phyloP scores from a whole-genome alignment of 1,140 invertebrate genomes.

The Nixonia krombeini region DNA sequence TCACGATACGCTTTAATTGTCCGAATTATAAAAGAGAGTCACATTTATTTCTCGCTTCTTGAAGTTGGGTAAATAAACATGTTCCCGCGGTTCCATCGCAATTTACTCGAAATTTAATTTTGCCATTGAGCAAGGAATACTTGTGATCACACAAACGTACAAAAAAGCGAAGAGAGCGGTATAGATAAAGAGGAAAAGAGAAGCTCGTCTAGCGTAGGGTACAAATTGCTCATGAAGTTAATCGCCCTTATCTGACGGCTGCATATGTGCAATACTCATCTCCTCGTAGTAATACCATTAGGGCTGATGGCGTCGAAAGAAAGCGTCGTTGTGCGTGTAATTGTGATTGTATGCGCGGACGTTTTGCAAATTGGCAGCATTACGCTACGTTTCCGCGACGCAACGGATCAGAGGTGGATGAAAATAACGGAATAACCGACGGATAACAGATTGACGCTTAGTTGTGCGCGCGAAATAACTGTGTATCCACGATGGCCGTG shows the following conservation, averaged over 20 bases:
- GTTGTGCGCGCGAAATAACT: no score
- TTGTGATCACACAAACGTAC: no score
- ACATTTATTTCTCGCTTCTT: no score
- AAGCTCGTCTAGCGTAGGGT: no score
- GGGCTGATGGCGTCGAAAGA: slow-evolving; percentile 15
- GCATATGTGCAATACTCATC: neutral
- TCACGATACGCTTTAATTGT: no score
- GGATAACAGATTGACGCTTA: slow-evolving; percentile 59
- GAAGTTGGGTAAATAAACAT: no score
- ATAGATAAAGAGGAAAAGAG: neutral
- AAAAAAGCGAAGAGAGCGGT: no score
- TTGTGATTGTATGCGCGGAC: slow-evolving; percentile 27
- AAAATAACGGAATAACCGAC: slow-evolving; percentile 53
- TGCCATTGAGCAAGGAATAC: no score
- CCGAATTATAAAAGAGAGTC: no score
- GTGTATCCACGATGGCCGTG: slow-evolving; percentile 50
- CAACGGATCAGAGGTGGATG: slow-evolving; percentile 46
- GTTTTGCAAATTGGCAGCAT: slow-evolving; percentile 41
- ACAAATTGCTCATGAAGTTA: neutral
- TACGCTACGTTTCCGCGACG: slow-evolving; percentile 46
- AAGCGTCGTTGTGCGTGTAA: slow-evolving; percentile 22
- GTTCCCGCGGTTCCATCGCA: no score
- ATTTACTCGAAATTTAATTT: no score
- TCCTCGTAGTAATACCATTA: slow-evolving; percentile 1
- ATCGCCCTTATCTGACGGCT: neutral